Base-by-base conservation (phyloP, 2,797 vertebrate species). In the Rhinophrynus dorsalis region DNA sequence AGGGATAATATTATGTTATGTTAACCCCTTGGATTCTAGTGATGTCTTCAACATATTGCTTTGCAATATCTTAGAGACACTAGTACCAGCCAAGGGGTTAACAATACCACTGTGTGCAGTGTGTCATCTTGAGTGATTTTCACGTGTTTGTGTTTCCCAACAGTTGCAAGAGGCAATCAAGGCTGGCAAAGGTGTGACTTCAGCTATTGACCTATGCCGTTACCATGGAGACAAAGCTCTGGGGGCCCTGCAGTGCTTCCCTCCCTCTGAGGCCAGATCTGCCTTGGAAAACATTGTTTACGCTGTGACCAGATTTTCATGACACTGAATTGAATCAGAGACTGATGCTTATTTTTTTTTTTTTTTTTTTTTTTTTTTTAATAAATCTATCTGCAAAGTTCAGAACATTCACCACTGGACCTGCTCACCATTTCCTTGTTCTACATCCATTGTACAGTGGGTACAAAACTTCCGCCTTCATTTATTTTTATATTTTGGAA, bases 241-340 rank as follows among this genome's bases (percentile, higher is more conserved):
- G 90, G 93, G 91, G 45, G 94, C 96, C 88, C 93, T 99, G 88
- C 88, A 93, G 84, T 85, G 77, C 85, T 97, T 98, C 88, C 92
- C 96, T 82, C 89, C 94, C 82, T 99, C 96, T 0, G 94, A 98
- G 86, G 96, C 97, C 83, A 93, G 94, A 79, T 93, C 94, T 0
- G 94, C 96, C 84, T 88, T 99, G 86, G 94, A 98, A 92, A 99
- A 99, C 91, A 97, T 99, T 42, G 94, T 96, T 85, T 88, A 81
- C 1, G 91, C 95, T 1, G 76, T 95, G 88, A 95, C 91, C 85
- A 95, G 93, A 87, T 94, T 95, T 79, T 94, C 89, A 82, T 90
- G 88, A 91, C 54, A 74, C 4, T 74, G 64, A 21, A 18, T 15
- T 24, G 21, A 12, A 23, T 42, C 11, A 2, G 13, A 54, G 40